Base-by-base conservation (phyloP, 2,888 invertebrate species). In the Ectemnius lituratus region DNA sequence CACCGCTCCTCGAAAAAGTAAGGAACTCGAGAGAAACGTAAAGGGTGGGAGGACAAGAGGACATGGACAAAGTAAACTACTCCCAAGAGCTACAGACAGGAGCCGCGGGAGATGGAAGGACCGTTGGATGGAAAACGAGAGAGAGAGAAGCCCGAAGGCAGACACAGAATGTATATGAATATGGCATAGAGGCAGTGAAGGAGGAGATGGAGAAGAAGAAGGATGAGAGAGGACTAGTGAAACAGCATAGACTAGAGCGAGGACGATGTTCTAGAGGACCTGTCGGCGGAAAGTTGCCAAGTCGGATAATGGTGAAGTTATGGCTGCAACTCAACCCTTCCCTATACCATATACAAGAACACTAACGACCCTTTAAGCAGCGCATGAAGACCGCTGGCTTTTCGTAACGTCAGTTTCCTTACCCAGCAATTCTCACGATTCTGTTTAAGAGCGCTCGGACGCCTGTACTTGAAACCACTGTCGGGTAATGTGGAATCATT, bases 221-320 rank as follows among this genome's bases (percentile, higher is more conserved):
- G 23, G n/a, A 18, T 56, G 52, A 68, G 56, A 61, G 8, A 62
- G 13, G 28, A 8, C 37, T 37, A 37, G 60, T 45, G 70, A 63
- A 64, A 58, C 62, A 52, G 45, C 70, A 76, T 60, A 59, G 73
- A 74, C 37, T 37, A 37, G 37, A 37, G 23, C 23, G 23, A 23
- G 37, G 37, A 37, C 37, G 37, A 37, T 11, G 37, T 11, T 37
- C 37, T 37, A 11, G 37, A 37, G 37, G 37, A 37, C 37, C 73
- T 67, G 76, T 60, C 59, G 70, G 61, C 71, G 64, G 59, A 80
- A 88, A 88, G 84, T 87, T 87, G 82, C 82, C 83, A 88, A 89
- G 87, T 88, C 85, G 87, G 87, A 87, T 89, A 89, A 89, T 89
- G 88, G 86, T 79, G 78, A 89, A 88, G 88, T 89, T 89, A 89